Conservation (phyloP, 2,113 vertebrate species). For the Salvelinus fontinalis region DNA sequence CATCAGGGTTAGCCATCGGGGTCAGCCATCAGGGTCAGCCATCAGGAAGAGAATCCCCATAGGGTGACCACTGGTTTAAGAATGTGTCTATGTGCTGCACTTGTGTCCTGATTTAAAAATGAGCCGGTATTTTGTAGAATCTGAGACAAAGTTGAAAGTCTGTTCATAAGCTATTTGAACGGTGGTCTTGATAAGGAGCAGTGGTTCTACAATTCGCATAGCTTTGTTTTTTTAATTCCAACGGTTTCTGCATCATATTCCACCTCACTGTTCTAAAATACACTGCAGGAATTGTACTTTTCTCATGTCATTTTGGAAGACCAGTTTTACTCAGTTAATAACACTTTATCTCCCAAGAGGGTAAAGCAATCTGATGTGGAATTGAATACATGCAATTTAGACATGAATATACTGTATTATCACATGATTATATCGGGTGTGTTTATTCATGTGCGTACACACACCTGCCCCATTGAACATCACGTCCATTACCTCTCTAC, state of each 20-base stretch:
- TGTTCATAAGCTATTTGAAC: not conserved
- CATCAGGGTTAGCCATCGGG: too few species aligned
- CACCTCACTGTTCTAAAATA: too few species aligned
- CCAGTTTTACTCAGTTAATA: too few species aligned
- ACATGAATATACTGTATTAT: not conserved
- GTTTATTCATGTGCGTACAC: not conserved
- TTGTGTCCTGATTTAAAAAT: conserved; percentile 19
- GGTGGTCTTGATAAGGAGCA: not conserved
- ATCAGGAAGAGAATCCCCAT: too few species aligned
- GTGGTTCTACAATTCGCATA: not conserved
- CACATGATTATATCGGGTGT: too few species aligned
- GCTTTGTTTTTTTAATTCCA: not conserved
- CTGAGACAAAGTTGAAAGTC: not conserved
- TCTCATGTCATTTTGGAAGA: too few species aligned
- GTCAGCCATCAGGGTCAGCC: too few species aligned
- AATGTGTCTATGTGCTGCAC: conserved; percentile 12
- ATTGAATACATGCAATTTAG: not conserved
- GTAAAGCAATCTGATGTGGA: not conserved
- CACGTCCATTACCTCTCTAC: conserved; percentile 55
- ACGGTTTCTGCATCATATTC: not conserved
- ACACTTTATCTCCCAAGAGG: too few species aligned
- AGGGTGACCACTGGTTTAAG: too few species aligned
- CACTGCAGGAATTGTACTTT: too few species aligned
- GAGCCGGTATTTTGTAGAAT: not conserved
- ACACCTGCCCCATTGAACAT: not conserved